Conservation (phyloP, 2,113 vertebrate species). For the Chloropsis cyanopogon region DNA sequence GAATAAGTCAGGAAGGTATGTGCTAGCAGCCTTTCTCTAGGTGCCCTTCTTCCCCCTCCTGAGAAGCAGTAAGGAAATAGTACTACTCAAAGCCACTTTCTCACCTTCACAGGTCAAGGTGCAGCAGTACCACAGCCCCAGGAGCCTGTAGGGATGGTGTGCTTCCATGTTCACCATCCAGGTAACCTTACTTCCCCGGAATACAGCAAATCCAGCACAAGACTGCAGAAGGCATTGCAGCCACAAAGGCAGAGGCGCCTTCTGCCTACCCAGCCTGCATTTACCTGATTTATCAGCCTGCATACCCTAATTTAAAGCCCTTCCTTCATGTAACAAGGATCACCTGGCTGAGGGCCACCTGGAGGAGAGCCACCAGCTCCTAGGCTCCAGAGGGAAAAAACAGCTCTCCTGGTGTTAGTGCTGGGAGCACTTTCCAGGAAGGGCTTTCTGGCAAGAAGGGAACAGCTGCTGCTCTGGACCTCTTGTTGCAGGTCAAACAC, state of each 20-base stretch:
- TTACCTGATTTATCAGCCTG: too few species aligned
- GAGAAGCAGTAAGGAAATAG: accelerated
- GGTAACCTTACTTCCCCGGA: accelerated
- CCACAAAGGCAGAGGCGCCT: accelerated
- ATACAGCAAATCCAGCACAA: accelerated
- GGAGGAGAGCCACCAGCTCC: background rate
- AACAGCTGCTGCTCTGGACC: background rate
- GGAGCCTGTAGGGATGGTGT: accelerated
- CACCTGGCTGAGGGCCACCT: background rate
- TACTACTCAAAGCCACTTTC: background rate
- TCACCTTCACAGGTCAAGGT: accelerated
- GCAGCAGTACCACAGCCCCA: background rate
- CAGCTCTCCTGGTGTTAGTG: accelerated
- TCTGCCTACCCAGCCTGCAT: accelerated
- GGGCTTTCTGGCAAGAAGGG: background rate
- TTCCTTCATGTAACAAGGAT: background rate
- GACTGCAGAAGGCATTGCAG: accelerated
- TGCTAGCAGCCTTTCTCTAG: background rate
- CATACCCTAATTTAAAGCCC: background rate
- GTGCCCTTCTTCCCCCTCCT: background rate
- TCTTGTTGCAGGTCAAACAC: accelerated
- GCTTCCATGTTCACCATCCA: accelerated
- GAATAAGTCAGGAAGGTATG: accelerated
- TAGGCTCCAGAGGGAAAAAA: background rate
- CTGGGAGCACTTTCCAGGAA: background rate